These are phyloP conservation scores for Petrolisthes cinctipes DNA, from an alignment of 2,888 invertebrate genomes.

Conservation along the genomic window DNA sequence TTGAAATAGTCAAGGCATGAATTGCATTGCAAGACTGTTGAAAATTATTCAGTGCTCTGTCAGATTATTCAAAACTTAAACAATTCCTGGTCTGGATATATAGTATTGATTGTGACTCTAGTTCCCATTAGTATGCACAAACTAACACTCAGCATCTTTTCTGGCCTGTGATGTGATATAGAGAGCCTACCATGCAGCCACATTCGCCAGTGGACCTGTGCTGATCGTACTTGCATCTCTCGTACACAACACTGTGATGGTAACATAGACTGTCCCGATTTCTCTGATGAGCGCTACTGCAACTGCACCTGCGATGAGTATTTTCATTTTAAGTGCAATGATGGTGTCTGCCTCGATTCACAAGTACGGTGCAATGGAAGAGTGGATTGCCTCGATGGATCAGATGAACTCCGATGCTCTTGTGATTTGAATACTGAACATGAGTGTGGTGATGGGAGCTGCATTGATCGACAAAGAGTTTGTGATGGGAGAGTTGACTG, in stretches of 20 bases:
- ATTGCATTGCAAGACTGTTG: no score
- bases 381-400: slow-evolving; percentile 43
- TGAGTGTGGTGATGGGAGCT: slow-evolving; percentile 43
- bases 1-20: no score
- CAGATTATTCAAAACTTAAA: no score
- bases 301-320: slow-evolving; percentile 60
- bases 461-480: slow-evolving; percentile 26
- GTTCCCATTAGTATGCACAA: no score
- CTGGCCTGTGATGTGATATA: slow-evolving; percentile 22
- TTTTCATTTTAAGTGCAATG: slow-evolving; percentile 78
- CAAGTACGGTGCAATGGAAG: slow-evolving; percentile 78
- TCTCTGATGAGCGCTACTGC: slow-evolving; percentile 74
- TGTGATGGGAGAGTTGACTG: slow-evolving; percentile 44
- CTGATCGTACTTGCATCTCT: slow-evolving; percentile 74
- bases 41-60: no score
- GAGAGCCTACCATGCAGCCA: slow-evolving; percentile 57
- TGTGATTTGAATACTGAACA: slow-evolving; percentile 23
- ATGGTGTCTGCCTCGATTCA: slow-evolving; percentile 81
- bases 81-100: no score
- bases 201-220: slow-evolving; percentile 60
- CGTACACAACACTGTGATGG: slow-evolving; percentile 74
- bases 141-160: slow-evolving; percentile 17
- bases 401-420: slow-evolving; percentile 51
- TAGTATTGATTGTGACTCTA: no score
- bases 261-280: slow-evolving; percentile 75